phyloP scores from a whole-genome alignment of 2,113 vertebrate genomes.

The Pelodiscus sinensis region DNA sequence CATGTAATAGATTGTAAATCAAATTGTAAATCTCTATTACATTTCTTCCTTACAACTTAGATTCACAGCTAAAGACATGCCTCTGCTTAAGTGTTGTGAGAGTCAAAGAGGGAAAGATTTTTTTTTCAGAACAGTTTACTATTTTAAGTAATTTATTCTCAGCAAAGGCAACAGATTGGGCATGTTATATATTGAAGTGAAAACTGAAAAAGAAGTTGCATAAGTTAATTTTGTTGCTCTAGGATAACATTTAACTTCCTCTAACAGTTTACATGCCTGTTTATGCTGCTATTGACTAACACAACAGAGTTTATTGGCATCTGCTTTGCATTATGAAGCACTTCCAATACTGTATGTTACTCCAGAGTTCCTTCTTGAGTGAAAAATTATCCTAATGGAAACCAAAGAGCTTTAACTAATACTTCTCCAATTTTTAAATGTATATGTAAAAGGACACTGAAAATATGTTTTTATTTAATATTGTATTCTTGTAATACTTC shows the following conservation, averaged over 20 bases:
- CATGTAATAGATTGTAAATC: background rate
- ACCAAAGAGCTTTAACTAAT: constrained; percentile 48
- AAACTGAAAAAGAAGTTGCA: background rate
- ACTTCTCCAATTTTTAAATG: constrained; percentile 58
- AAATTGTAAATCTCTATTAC: background rate
- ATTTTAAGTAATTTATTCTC: constrained; percentile 21
- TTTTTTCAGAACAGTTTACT: background rate
- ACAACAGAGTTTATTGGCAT: constrained; percentile 33
- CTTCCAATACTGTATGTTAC: background rate
- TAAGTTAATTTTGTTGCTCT: constrained; percentile 31
- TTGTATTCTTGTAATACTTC: background rate
- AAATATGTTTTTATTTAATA: constrained; percentile 18
- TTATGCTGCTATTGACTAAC: constrained; percentile 45
- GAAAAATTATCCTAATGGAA: constrained; percentile 4
- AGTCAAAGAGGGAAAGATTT: background rate
- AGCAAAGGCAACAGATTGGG: constrained; percentile 28
- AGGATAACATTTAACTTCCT: constrained; percentile 18
- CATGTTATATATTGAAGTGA: background rate
- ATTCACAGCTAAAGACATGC: background rate
- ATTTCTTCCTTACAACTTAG: background rate
- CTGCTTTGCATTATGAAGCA: constrained; percentile 30
- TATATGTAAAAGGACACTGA: constrained; percentile 4
- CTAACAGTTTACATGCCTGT: constrained; percentile 1
- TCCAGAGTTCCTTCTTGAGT: background rate
- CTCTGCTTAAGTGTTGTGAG: background rate